Conservation (phyloP, 2,888 invertebrate genomes). For the Acanthococcus lagerstroemiae region DNA sequence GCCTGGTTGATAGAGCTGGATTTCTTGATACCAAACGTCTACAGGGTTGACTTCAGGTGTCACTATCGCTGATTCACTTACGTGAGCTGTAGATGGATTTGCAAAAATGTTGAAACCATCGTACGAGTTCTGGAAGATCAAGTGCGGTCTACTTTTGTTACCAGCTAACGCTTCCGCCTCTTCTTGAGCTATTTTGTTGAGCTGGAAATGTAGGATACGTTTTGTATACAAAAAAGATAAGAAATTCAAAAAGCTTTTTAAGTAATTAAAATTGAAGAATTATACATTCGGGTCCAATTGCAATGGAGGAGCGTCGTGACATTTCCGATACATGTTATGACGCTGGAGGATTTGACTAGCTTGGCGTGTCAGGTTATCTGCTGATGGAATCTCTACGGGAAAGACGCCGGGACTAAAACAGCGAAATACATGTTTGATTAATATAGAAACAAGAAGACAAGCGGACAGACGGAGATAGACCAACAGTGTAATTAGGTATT, state of each 20-base stretch:
- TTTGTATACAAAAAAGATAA: no score
- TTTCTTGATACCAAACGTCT: background rate
- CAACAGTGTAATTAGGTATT: no score
- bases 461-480: no score
- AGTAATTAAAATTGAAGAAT: no score
- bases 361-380: background rate
- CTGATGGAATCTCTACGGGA: background rate
- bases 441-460: no score
- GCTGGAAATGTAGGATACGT: background rate
- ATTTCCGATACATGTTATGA: slow-evolving; percentile 18
- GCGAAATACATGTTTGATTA: background rate
- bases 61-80: no score
- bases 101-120: no score
- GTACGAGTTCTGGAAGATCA: no score
- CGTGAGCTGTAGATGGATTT: no score
- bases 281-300: slow-evolving; percentile 10
- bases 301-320: slow-evolving; percentile 7
- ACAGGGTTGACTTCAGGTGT: no score
- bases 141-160: no score
- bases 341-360: background rate
- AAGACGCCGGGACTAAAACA: background rate
- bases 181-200: background rate
- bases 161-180: background rate
- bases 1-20: background rate
- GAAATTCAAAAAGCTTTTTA: no score